A percentile compares a stretch with the other conserved stretches of the same genome.
Conservation (phyloP, 1,140 invertebrate genomes). For the Orius insidiosus region DNA sequence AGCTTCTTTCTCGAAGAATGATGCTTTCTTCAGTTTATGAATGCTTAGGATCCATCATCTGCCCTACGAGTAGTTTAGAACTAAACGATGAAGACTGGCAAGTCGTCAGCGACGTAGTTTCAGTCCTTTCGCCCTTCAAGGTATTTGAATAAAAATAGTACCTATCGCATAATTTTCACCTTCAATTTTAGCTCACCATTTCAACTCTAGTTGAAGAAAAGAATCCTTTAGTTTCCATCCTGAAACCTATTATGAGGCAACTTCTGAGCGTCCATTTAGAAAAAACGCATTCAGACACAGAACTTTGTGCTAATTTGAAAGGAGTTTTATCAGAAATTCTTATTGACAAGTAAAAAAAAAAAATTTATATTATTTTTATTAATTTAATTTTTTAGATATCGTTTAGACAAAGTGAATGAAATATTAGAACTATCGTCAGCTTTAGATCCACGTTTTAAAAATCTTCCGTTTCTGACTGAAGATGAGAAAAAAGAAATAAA, state of each 20-base stretch:
- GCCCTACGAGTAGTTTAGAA: constrained; percentile 24
- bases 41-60: constrained; percentile 22
- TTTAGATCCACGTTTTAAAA: constrained; percentile 35
- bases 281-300: constrained; percentile 28
- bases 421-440: constrained; percentile 32
- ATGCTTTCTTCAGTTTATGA: constrained; percentile 26
- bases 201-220: constrained; percentile 35
- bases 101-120: constrained; percentile 30
- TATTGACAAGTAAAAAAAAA: constrained; percentile 25
- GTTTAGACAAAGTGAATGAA: constrained; percentile 26
- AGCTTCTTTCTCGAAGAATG: constrained; percentile 26
- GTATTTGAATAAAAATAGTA: constrained; percentile 18
- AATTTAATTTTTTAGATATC: constrained; percentile 23
- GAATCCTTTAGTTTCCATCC: constrained; percentile 32
- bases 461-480: constrained; percentile 29
- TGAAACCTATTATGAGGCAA: constrained; percentile 35
- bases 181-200: constrained; percentile 29
- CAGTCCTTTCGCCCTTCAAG: constrained; percentile 33
- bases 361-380: neutral
- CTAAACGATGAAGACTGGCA: constrained; percentile 30
- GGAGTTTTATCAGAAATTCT: constrained; percentile 29
- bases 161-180: neutral
- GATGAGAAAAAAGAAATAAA: constrained; percentile 28
- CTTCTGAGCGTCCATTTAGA: constrained; percentile 33
- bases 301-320: constrained; percentile 26